Conservation (phyloP, 2,113 vertebrate species). For the Macroglossus sobrinus region DNA sequence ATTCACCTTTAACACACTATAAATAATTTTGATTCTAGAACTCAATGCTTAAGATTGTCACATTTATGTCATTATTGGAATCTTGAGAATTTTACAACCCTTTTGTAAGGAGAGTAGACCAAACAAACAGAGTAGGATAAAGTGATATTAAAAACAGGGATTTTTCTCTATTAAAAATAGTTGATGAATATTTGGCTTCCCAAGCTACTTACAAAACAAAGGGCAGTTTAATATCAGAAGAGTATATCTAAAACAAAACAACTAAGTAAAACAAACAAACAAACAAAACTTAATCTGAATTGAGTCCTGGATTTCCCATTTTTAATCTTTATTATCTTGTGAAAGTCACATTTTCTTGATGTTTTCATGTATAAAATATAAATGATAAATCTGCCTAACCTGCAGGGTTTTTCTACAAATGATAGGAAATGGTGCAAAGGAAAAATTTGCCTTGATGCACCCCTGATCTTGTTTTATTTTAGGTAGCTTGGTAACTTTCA, state of each 20-base stretch:
- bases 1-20: not conserved
- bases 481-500: not conserved
- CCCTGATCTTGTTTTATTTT: not conserved
- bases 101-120: not conserved
- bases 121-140: not conserved
- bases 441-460: not conserved
- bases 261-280: not conserved
- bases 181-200: not conserved
- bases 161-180: not conserved
- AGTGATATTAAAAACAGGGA: not conserved
- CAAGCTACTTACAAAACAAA: not conserved
- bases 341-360: not conserved
- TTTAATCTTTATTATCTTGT: not conserved
- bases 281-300: not conserved
- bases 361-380: not conserved
- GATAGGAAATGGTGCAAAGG: not conserved
- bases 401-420: not conserved
- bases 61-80: not conserved
- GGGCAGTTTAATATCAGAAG: not conserved
- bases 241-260: not conserved
- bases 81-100: not conserved
- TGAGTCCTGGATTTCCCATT: not conserved
- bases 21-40: not conserved
- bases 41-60: not conserved
- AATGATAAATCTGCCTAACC: not conserved